Conservation (phyloP, 2,888 invertebrate species). For the Agonopterix heracliana region DNA sequence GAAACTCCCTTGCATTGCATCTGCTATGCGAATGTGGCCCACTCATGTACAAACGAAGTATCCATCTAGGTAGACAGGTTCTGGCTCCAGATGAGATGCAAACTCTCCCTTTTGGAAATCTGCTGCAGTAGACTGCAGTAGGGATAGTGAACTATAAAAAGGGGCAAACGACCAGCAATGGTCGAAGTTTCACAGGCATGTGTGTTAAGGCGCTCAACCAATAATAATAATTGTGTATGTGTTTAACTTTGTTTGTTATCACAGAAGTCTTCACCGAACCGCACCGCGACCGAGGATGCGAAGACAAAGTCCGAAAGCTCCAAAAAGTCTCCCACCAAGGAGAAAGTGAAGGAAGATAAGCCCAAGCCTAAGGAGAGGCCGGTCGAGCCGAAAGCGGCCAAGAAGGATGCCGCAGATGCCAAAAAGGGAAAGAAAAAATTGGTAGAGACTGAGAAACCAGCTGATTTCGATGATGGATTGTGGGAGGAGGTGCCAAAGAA, state of each 20-base stretch:
- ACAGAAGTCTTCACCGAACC: slow-evolving; percentile 79
- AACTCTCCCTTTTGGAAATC: too few species aligned
- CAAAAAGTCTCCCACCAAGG: slow-evolving; percentile 74
- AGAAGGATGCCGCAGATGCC: slow-evolving; percentile 60
- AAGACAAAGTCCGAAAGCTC: slow-evolving; percentile 76
- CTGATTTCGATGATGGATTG: slow-evolving; percentile 83
- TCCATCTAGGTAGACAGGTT: too few species aligned
- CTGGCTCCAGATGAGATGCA: too few species aligned
- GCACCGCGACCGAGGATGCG: slow-evolving; percentile 73
- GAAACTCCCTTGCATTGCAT: too few species aligned
- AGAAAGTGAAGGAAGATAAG: slow-evolving; percentile 69
- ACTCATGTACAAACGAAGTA: too few species aligned
- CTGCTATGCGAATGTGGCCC: too few species aligned
- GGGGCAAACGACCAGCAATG: too few species aligned
- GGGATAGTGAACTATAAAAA: too few species aligned
- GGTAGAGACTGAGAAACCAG: slow-evolving; percentile 78
- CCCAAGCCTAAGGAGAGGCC: slow-evolving; percentile 62
- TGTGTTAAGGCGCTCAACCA: too few species aligned
- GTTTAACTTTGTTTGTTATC: slow-evolving; percentile 26
- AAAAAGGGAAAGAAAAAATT: slow-evolving; percentile 78
- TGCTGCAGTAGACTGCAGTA: too few species aligned
- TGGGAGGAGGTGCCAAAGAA: slow-evolving; percentile 84
- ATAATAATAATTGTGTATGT: too few species aligned
- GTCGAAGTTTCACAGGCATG: too few species aligned
- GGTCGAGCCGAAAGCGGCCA: slow-evolving; percentile 46